Evolutionary conservation across 2,888 invertebrate genomes (phyloP), one percentile per base, ranked within the genome.

Genomic region (Parochlus steinenii): DNA sequence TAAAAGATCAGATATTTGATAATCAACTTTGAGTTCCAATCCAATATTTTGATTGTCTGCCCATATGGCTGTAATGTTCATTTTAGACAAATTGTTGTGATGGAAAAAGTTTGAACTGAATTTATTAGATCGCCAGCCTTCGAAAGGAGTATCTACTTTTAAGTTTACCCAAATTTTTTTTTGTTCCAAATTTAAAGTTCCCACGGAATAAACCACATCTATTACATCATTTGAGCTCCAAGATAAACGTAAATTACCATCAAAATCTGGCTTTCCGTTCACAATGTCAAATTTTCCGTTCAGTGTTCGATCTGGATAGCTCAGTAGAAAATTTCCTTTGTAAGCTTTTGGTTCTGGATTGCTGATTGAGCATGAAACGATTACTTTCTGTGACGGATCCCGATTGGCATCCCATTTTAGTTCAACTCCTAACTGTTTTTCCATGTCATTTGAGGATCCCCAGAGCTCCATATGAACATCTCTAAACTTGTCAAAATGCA

Each of bases 321-420:
- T 73, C 10, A 83, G 45, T 24, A 70, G 65, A 15, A 74, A 53
- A 23, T 69, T 65, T 1, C 70, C 75, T 27, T 65, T 70, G 44
- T 75, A 69, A 42, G 74, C 72, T 51, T 69, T 69, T 1, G 61
- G 54, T 1, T 64, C 65, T 37, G 68, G 64, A 46, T 64, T 71
- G 42, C 69, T 67, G 32, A 76, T 64, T 40, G 74, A 71, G 0
- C 19, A 39, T 16, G 17, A 26, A 6, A 69, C 55, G 43, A 67
- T 64, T 40, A 79, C 61, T 52, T 75, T 76, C 51, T 80, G 72
- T 30, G 73, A 69, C 0, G 83, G 83, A 58, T 85, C 80, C 6
- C 85, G 64, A 54, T 83, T 85, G 1, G 81, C 82, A 49, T 86
- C 83, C 85, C 85, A 86, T 53, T 81, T 80, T 12, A 86, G 52